Percentiles rank a stretch among this genome's conserved stretches.
Evolutionary conservation across 2,797 vertebrate species (phyloP).

Genomic region (Carduelis carduelis): DNA sequence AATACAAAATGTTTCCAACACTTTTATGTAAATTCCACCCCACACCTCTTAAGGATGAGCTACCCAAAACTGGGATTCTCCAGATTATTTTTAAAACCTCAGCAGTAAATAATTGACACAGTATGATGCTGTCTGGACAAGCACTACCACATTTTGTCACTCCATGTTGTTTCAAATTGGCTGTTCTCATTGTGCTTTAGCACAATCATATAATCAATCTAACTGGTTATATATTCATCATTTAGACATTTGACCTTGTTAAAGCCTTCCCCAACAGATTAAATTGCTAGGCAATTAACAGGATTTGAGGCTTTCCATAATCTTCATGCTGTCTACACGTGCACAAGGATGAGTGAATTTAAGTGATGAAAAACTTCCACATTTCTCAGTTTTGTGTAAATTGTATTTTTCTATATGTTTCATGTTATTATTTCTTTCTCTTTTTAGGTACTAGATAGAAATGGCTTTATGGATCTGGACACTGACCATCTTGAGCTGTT

Average conservation of each 20-base stretch:
- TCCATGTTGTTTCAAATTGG: background rate
- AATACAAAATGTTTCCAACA: background rate
- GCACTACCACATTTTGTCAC: background rate
- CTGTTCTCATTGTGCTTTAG: background rate
- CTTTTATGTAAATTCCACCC: background rate
- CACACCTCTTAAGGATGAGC: background rate
- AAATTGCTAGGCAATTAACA: background rate
- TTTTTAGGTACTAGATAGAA: constrained; percentile 54
- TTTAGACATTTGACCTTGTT: background rate
- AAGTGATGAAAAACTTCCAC: background rate
- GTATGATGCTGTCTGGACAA: background rate
- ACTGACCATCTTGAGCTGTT: constrained; percentile 63
- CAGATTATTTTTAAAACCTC: background rate
- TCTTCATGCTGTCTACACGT: background rate
- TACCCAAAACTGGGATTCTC: background rate
- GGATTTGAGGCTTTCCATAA: background rate
- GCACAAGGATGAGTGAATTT: background rate
- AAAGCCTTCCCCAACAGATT: background rate
- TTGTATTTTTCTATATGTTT: background rate
- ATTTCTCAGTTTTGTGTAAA: background rate
- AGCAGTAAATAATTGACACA: background rate
- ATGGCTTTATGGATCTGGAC: constrained; percentile 75
- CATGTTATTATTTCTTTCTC: background rate
- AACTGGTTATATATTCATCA: background rate
- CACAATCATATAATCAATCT: background rate